Base-by-base conservation (phyloP, 2,797 vertebrate genomes). In the Tenualosa thibaudeaui region DNA sequence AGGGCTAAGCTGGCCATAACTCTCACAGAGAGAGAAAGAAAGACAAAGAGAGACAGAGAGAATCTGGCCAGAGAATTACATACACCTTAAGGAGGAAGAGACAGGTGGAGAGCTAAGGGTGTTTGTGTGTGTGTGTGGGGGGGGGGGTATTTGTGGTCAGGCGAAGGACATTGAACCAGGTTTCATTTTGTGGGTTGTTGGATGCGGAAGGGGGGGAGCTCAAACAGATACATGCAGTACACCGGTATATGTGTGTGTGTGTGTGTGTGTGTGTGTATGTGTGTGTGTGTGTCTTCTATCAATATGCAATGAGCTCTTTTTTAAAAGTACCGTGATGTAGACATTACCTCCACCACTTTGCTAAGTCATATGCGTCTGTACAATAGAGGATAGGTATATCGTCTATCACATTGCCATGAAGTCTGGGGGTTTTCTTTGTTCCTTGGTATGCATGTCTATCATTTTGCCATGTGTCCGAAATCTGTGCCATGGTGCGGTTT, bases 1-100 rank as follows among this genome's bases (percentile, higher is more conserved):
- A 89, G 85, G 26, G 86, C 86, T 91, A 90, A 93, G 92, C 91
- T 91, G 90, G 89, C 88, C 87, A 90, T 90, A 85, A 89, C 89
- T 60, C 75, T 82, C 71, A 37, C 13, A 3, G 58, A 26, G 58
- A 62, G 58, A 60, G 22, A 31, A 26, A 37, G 65, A 71, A 26
- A 31, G 65, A 31, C 26, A 71, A 19, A 37, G 24, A 37, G 31
- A 71, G 65, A 68, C 26, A 68, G 26, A 37, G 65, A 71, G 65
- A 40, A 26, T 31, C 31, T 31, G 31, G 31, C 31, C 31, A 40
- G 26, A 8, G 60, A 60, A 19, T 9, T 22, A 22, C 2, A 60
- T 6, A 60, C 3, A 56, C 4, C 3, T 3, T 5, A 60, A 26
- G 53, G 51, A 62, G 40, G 68, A 4, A 13, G 51, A 53, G 15